These are phyloP conservation scores for Macrostomum cliftonense DNA, from an alignment of 2,888 invertebrate genomes.

Conservation along the genomic window DNA sequence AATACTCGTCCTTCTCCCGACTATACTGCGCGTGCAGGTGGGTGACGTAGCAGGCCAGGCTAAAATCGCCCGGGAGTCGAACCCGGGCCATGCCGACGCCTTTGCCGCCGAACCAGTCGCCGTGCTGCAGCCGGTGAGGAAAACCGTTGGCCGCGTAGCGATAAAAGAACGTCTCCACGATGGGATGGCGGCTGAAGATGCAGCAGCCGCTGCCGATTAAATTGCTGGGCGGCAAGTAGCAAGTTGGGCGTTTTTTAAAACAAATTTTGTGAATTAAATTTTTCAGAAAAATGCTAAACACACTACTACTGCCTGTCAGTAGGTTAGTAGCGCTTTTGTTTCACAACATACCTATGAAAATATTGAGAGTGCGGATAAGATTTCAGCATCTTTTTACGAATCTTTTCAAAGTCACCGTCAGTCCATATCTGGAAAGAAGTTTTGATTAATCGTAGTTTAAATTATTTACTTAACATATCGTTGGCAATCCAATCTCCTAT, in stretches of 20 bases:
- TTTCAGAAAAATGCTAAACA: too few species aligned
- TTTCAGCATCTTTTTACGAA: slow-evolving; percentile 49
- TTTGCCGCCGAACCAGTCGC: slow-evolving; percentile 97
- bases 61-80: slow-evolving; percentile 7
- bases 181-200: slow-evolving; percentile 29
- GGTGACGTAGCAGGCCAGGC: too few species aligned
- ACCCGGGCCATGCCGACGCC: slow-evolving; percentile 40
- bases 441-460: background rate
- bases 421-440: slow-evolving; percentile 53
- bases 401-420: slow-evolving; percentile 54
- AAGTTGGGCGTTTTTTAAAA: too few species aligned
- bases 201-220: slow-evolving; percentile 34
- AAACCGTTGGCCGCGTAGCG: slow-evolving; percentile 93
- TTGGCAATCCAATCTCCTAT: background rate
- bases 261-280: too few species aligned
- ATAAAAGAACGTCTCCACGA: slow-evolving; percentile 63
- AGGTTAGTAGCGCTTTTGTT: too few species aligned
- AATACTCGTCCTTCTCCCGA: slow-evolving; percentile 57
- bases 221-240: too few species aligned
- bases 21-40: slow-evolving; percentile 87
- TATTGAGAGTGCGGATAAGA: slow-evolving; percentile 66
- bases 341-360: slow-evolving; percentile 56
- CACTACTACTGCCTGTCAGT: too few species aligned
- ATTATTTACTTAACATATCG: slow-evolving; percentile 1
- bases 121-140: slow-evolving; percentile 78